Evolutionary conservation across 1,140 invertebrate genomes (phyloP), one percentile per base, ranked within the genome.

Genomic region (Homarus americanus): DNA sequence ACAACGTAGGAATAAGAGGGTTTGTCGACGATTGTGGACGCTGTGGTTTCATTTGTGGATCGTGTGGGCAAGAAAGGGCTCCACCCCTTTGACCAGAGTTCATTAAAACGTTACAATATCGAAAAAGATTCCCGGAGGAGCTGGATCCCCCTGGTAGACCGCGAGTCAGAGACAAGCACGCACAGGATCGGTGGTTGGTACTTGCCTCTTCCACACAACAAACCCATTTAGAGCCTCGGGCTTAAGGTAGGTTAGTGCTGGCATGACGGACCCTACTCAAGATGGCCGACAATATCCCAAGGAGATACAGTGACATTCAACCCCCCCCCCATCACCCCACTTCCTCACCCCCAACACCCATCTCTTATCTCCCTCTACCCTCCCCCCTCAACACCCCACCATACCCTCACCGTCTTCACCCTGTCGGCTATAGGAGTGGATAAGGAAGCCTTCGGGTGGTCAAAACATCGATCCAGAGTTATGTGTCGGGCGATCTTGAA

Each of bases 31-130:
- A 63, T 88, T 90, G 88, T 90, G 88, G 88, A 44, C 24, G 69
- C 88, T 82, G 88, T 73, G 87, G 88, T 82, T 83, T 84, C 88
- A 78, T 84, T 90, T 90, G 88, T 84, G 88, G 80, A 75, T 40
- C 44, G 69, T 90, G 79, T 63, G 72, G 73, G 73, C 12, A 63
- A 78, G 53, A 38, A 58, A 58, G 80, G 63, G 41, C 12, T 28
- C 40, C 40, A 34, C 20, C 87, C 87, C 72, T 58, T 66, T 32
- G 32, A 38, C 49, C 44, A 41, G 63, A 66, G 15, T 75, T 40
- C 72, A 78, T 72, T 84, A 72, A 53, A 41, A 76, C 83, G 72
- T 53, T 32, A 53, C 32, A 38, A 24, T 24, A 17, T 24, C 17
- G 41, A 38, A 49, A 80, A 53, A 9, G 3, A 58, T 20, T 66